These are phyloP conservation scores for Leptosomus discolor DNA, from an alignment of 2,113 vertebrate species.

Conservation along the genomic window DNA sequence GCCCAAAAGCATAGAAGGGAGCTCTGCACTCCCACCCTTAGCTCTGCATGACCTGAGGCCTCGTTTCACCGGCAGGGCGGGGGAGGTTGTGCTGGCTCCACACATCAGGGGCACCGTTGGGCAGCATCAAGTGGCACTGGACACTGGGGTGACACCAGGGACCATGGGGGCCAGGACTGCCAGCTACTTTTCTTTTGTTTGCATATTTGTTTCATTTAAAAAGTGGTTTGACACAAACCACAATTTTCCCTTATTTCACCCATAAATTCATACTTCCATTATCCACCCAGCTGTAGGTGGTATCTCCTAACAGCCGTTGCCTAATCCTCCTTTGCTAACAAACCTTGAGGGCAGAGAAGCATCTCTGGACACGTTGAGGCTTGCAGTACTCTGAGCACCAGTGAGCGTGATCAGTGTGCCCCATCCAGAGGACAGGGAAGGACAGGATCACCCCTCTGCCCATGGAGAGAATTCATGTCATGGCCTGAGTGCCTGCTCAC, in stretches of 20 bases:
- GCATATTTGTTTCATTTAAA: background rate
- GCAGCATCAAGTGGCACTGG: background rate
- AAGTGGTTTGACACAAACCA: background rate
- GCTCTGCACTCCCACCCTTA: background rate
- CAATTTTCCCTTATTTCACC: background rate
- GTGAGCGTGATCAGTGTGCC: no score
- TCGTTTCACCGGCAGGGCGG: fast-evolving
- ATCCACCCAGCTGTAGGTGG: background rate
- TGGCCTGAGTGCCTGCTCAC: background rate
- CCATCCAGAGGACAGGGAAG: background rate
- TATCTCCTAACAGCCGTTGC: background rate
- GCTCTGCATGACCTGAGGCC: no score
- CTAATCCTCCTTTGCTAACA: background rate
- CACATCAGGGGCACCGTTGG: fast-evolving
- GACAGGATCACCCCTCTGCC: background rate
- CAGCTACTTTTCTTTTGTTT: background rate
- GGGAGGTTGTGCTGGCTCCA: background rate
- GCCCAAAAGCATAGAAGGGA: background rate
- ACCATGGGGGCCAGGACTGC: background rate
- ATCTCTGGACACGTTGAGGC: background rate
- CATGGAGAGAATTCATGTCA: background rate
- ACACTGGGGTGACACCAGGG: fast-evolving
- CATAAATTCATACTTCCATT: background rate
- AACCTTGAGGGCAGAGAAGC: background rate
- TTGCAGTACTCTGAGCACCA: background rate